Evolutionary conservation across 2,888 invertebrate species (phyloP), one percentile per base, ranked within the genome.

Genomic region (Ennomos quercinarius): DNA sequence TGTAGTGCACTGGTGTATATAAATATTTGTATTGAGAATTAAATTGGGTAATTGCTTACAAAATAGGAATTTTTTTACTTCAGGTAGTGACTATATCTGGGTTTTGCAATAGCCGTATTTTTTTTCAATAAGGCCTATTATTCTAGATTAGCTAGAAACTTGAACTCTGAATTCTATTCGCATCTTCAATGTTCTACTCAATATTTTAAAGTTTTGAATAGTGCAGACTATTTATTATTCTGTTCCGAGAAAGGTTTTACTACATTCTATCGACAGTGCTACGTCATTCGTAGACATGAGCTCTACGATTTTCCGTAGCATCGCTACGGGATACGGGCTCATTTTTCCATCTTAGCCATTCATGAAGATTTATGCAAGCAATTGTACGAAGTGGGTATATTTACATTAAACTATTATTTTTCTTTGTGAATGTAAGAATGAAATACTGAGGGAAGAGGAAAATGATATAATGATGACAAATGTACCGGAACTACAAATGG

Each of bases 261-360:
- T 52, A 38, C 27, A 52, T 44, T 49, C 9, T 13, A 10, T 12
- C 13, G 13, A 13, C 13, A 49, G 8, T 13, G 41, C 51, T 53
- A 53, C 53, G 44, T 52, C 43, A 52, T 53, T 40, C 48, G 52
- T 43, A 53, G 52, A 47, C 41, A 17, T 38, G 39, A 58, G 45
- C 47, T 44, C 58, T 54, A 53, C 52, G 44, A 53, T 13, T 42
- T 40, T 34, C 41, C 50, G 60, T 60, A 60, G 60, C 44, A 10
- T 5, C 47, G 17, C 50, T 55, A 55, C 60, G 55, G 39, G 50
- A 45, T 59, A 59, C 53, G 45, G 11, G 44, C 46, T 50, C 59
- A 60, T 60, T 60, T 60, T 55, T 60, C 55, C 50, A 51, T 55
- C 38, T 60, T 60, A 60, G 42, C 46, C 38, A 50, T 51, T 50